Percentiles rank a stretch among this genome's conserved stretches.
phyloP scores from a whole-genome alignment of 92 coral and sea anemone genomes.

The Anthopleura xanthogrammica region DNA sequence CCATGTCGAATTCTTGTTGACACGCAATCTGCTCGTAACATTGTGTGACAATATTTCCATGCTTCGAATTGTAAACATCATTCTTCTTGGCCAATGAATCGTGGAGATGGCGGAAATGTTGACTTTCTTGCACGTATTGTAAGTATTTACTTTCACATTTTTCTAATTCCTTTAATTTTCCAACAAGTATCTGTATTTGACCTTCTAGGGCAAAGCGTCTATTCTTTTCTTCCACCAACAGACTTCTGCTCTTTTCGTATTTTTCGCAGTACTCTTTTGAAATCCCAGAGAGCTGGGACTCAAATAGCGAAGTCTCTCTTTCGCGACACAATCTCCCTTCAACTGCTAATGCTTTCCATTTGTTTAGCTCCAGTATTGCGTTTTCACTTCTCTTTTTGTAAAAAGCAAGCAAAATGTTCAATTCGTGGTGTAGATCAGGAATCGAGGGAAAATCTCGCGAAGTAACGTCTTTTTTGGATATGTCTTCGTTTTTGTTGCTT shows the following conservation, averaged over 20 bases:
- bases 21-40: not conserved
- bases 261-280: conserved; percentile 40
- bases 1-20: conserved; percentile 15
- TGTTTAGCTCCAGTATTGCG: conserved; percentile 14
- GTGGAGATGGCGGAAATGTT: conserved; percentile 22
- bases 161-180: conserved; percentile 1
- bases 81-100: conserved; percentile 33
- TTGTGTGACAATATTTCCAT: conserved; percentile 17
- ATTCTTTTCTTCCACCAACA: conserved; percentile 39
- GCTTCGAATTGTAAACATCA: conserved; percentile 17
- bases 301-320: conserved; percentile 26
- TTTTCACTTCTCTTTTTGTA: conserved; percentile 20
- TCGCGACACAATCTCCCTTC: conserved; percentile 36
- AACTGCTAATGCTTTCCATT: conserved; percentile 28
- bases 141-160: conserved; percentile 23
- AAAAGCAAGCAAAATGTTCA: conserved; percentile 16
- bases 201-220: conserved; percentile 32
- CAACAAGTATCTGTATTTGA: conserved; percentile 19
- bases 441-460: not conserved
- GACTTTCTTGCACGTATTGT: conserved; percentile 29
- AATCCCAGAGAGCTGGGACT: conserved; percentile 42
- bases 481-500: not conserved
- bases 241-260: conserved; percentile 38
- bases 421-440: conserved; percentile 28
- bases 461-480: not conserved